Conservation (phyloP, 2,797 vertebrate species). For the Alfaro cultratus region DNA sequence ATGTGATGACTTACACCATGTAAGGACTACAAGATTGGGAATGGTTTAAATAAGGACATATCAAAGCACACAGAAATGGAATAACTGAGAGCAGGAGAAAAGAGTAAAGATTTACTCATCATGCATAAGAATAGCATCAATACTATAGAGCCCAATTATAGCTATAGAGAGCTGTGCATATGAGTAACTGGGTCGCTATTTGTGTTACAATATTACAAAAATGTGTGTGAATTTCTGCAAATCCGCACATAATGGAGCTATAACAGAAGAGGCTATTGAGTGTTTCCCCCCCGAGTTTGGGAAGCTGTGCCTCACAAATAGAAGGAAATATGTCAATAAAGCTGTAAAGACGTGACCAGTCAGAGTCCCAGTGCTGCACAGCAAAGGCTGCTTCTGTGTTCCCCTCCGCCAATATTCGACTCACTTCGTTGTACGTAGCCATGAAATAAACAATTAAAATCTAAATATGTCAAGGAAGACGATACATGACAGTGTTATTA, state of each 20-base stretch:
- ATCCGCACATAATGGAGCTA: neutral
- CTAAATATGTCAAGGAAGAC: conserved; percentile 1
- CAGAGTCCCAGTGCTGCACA: conserved; percentile 22
- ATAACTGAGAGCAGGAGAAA: conserved; percentile 26
- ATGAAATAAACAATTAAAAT: conserved; percentile 12
- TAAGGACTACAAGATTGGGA: neutral
- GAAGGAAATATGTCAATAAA: conserved; percentile 31
- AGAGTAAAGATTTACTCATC: conserved; percentile 14
- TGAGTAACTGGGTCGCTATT: conserved; percentile 49
- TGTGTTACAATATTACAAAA: conserved; percentile 47
- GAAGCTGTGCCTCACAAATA: neutral
- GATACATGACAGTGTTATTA: conserved; percentile 16
- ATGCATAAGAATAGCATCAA: neutral
- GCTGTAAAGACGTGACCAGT: conserved; percentile 31
- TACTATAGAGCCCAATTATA: conserved; percentile 13
- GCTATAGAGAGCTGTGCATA: conserved; percentile 12
- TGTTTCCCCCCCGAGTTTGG: neutral
- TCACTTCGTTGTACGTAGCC: neutral
- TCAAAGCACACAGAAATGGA: neutral
- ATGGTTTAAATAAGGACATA: neutral
- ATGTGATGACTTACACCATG: conserved; percentile 1
- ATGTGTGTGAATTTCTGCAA: conserved; percentile 26
- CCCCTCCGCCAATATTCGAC: conserved; percentile 17
- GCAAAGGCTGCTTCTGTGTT: conserved; percentile 17
- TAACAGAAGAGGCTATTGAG: neutral